Evolutionary conservation across 1,140 invertebrate genomes (phyloP).

Genomic region (Drosophila pruinosa): DNA sequence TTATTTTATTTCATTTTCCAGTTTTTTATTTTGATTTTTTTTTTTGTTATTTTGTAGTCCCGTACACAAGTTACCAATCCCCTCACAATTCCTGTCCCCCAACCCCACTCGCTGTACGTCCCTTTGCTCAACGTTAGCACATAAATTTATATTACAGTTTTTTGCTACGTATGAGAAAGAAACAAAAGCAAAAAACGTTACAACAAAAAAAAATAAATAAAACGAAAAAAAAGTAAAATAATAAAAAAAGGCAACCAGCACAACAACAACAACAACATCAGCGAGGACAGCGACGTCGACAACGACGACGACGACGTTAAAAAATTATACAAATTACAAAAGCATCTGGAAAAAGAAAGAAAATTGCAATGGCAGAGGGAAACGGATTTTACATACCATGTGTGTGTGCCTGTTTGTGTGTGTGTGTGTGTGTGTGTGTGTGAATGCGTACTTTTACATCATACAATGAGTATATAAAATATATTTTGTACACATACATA

Average conservation of each 20-base stretch:
- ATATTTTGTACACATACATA: conserved; percentile 20
- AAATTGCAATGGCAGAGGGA: conserved; percentile 43
- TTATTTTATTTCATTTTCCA: neutral
- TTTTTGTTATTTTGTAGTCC: conserved; percentile 18
- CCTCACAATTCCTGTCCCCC: neutral
- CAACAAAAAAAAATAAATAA: conserved; percentile 30
- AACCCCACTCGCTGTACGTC: neutral
- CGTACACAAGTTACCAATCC: conserved; percentile 11
- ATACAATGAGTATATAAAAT: conserved; percentile 2
- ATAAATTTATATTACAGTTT: conserved; percentile 77
- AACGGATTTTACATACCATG: conserved; percentile 51
- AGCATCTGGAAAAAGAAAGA: conserved; percentile 50
- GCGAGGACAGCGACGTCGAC: conserved; percentile 15
- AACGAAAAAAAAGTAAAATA: conserved; percentile 12
- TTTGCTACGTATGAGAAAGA: conserved; percentile 56
- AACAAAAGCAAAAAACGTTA: conserved; percentile 56
- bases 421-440: conserved; percentile 15
- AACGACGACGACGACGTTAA: conserved; percentile 61
- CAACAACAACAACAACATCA: conserved; percentile 23
- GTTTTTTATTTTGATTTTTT: conserved; percentile 7
- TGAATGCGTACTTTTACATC: conserved; percentile 15
- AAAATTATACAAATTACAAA: conserved; percentile 78
- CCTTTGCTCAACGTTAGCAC: conserved; percentile 40
- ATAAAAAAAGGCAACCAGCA: conserved; percentile 36
- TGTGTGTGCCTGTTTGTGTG: conserved; percentile 19